Evolutionary conservation across 2,113 vertebrate species (phyloP), one percentile per base, ranked within the genome.

Genomic region (Oxyura jamaicensis): DNA sequence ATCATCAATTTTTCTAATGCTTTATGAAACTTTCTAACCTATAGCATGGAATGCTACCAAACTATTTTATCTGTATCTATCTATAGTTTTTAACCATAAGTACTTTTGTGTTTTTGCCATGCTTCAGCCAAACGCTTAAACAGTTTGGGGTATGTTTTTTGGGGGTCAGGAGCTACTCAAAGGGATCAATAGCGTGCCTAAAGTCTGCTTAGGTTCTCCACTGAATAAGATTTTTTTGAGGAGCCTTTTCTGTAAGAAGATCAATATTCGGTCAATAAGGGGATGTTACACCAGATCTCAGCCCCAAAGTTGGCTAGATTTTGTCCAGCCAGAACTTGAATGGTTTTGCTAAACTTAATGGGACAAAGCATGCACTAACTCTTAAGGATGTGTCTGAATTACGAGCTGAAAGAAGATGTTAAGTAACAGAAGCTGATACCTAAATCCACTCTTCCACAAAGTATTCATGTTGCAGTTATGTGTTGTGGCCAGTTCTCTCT

Each of bases 361-460:
- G 22, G 28, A 58, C 58, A 73, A 33, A 13, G 59, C 26, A 8
- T 0, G 0, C 53, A 46, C 12, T 44, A 35, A 48, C 23, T 66
- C 5, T 25, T 91, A 60, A 15, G 22, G n/a, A 23, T 82, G 14
- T 39, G 8, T 58, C 35, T 69, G 53, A 66, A 56, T 46, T 73
- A 36, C 1, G 13, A 66, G 4, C 63, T 89, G 31, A 91, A 62
- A 15, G 44, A 59, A 41, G 14, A 71, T 28, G 13, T 21, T 23
- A 53, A 84, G 33, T 36, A 41, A 41, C 41, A 41, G 41, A 41
- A 41, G 41, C 12, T 41, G 41, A 41, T 41, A 41, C 12, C 13
- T 41, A 41, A 41, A 41, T 41, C 12, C 41, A 41, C 41, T 13
- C 41, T 41, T 41, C 41, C 41, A 41, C 41, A 41, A 41, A 13